Evolutionary conservation across 2,888 invertebrate genomes (phyloP), one percentile per base, ranked within the genome.

Genomic region (Noctua fimbriata): DNA sequence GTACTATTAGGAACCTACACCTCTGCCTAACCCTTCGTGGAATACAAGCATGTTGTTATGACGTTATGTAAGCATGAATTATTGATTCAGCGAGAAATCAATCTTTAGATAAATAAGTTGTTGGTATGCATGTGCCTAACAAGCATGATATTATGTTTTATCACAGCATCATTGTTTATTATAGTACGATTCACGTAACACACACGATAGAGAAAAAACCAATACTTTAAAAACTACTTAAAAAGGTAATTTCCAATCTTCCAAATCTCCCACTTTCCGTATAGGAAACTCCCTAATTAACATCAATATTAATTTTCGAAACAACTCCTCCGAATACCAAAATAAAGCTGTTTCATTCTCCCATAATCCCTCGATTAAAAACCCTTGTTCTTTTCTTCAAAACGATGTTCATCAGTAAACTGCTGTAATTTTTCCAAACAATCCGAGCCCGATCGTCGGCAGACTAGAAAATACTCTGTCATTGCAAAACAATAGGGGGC

Each of bases 401-500:
- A 72, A 67, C 78, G 71, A 71, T 76, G 82, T 78, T 80, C 76
- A 74, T 85, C 86, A 78, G 66, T 63, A 70, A 69, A 78, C 67
- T 65, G 67, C 55, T 65, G 82, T 83, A 70, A 84, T 86, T 78
- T 82, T 79, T 65, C 75, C 82, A 72, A 89, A 87, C 88, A 78
- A 66, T 65, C n/a, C 60, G 79, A 36, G 55, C 74, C 66, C 70
- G 78, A 82, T 77, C 73, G 75, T 67, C 80, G 82, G 73, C 74
- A 85, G 86, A 88, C 88, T 85, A 85, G 86, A 88, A 89, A 87
- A 89, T 86, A 81, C 82, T 69, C 82, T 78, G 87, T 86, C 89
- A 85, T 85, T 84, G 73, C 73, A 78, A 87, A 89, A 90, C 89
- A 90, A 89, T 88, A 79, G 89, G 84, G 75, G 74, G 18, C 63